A percentile compares a stretch with the other conserved stretches of the same genome.
These are phyloP conservation scores for Galaxias olidus DNA, from an alignment of 2,797 vertebrate genomes.

Conservation along the genomic window DNA sequence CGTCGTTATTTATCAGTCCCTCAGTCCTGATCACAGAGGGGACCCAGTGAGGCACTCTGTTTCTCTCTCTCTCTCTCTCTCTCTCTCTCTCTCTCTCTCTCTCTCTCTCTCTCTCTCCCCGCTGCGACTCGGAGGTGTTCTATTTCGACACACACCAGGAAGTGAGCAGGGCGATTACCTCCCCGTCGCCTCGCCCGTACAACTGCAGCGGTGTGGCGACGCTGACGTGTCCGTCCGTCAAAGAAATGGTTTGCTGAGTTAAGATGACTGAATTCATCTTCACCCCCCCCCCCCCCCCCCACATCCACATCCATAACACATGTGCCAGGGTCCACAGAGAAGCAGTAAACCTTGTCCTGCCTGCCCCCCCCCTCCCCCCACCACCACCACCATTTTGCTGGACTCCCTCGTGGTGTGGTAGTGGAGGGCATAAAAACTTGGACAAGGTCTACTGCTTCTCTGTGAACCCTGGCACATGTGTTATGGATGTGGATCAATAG, in stretches of 20 bases:
- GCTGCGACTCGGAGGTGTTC: conserved; percentile 61
- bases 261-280: too few species aligned
- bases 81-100: too few species aligned
- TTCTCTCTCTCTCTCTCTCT: too few species aligned
- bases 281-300: too few species aligned
- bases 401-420: too few species aligned
- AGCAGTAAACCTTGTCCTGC: too few species aligned
- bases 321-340: neutral
- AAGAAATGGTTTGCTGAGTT: too few species aligned
- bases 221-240: too few species aligned
- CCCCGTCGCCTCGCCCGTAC: neutral
- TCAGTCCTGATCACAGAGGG: conserved; percentile 52
- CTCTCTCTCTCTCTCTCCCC: neutral
- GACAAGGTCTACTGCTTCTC: neutral
- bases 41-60: conserved; percentile 43
- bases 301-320: neutral
- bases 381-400: too few species aligned
- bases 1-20: conserved; percentile 52
- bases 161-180: conserved; percentile 40
- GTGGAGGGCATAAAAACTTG: too few species aligned
- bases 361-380: too few species aligned
- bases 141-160: conserved; percentile 64
- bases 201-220: neutral
- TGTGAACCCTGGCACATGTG: neutral
- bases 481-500: neutral